Conservation (phyloP, 1,140 invertebrate genomes). For the Trichomalopsis sarcophagae region DNA sequence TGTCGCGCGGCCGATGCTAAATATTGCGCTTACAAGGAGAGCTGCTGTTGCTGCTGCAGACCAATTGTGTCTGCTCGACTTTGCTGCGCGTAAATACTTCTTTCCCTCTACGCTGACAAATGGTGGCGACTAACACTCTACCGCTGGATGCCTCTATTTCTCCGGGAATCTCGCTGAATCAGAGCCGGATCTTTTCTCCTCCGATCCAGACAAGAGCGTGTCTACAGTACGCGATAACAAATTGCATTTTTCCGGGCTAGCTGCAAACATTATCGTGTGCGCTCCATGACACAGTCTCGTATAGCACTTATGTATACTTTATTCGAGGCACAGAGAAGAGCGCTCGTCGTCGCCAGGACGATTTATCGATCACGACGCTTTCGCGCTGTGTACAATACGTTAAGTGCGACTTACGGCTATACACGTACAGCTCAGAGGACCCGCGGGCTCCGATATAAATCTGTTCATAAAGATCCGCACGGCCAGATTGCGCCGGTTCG, state of each 20-base stretch:
- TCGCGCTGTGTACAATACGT: constrained; percentile 19
- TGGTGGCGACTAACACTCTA: no score
- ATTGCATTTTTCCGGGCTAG: no score
- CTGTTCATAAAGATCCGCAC: constrained; percentile 42
- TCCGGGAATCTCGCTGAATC: neutral
- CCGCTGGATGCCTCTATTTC: no score
- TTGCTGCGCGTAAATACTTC: no score
- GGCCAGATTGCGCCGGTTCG: neutral
- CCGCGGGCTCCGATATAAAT: constrained; percentile 34
- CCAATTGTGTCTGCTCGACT: neutral
- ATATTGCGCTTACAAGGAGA: constrained; percentile 13
- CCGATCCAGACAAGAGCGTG: no score
- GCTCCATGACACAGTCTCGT: no score
- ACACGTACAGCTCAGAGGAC: constrained; percentile 9
- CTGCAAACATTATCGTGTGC: no score
- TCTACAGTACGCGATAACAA: no score
- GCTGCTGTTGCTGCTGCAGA: neutral
- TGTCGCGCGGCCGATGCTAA: neutral
- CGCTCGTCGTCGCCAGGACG: neutral
- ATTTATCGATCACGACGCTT: constrained; percentile 45
- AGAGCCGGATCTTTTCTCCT: no score
- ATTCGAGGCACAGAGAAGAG: neutral
- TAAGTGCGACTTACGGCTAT: constrained; percentile 39
- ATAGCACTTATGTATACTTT: neutral
- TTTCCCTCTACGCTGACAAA: no score